Evolutionary conservation across 2,113 vertebrate genomes (phyloP).

Genomic region (Hirundichthys speculiger): DNA sequence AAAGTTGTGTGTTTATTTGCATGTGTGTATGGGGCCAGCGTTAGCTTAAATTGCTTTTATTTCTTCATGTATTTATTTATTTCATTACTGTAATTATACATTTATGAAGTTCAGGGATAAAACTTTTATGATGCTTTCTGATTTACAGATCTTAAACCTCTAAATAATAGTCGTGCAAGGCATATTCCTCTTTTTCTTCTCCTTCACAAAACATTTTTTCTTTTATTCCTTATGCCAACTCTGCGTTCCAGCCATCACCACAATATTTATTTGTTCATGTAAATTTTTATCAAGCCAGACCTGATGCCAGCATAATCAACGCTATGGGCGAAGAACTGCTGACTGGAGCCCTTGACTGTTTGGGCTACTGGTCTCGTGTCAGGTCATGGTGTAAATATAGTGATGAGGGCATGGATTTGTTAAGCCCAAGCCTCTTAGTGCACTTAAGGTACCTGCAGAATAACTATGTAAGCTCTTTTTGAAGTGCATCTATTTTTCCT

Average conservation of each 20-base stretch:
- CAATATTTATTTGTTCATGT: constrained; percentile 10
- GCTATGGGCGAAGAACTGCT: constrained; percentile 49
- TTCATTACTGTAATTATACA: constrained; percentile 47
- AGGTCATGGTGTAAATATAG: constrained; percentile 55
- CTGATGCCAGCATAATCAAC: constrained; percentile 42
- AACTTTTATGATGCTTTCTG: constrained; percentile 44
- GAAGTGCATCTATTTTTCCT: constrained; percentile 50
- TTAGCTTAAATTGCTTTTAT: constrained; percentile 20
- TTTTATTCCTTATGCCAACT: background rate
- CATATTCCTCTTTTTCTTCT: background rate
- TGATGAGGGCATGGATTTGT: constrained; percentile 56
- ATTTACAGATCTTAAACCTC: constrained; percentile 48
- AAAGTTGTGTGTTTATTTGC: constrained; percentile 3
- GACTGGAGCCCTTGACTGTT: constrained; percentile 62
- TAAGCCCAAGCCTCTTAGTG: constrained; percentile 52
- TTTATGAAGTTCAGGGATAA: constrained; percentile 41
- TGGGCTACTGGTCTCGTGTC: constrained; percentile 37
- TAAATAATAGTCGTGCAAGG: constrained; percentile 33
- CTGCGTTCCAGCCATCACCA: background rate
- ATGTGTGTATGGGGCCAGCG: background rate
- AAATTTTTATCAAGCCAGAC: constrained; percentile 41
- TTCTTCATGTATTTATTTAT: no score
- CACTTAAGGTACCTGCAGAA: constrained; percentile 52
- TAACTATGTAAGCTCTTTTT: constrained; percentile 62
- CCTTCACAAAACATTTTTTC: background rate